These are phyloP conservation scores for Phalanger gymnotis DNA, from an alignment of 2,797 vertebrate genomes.

Conservation along the genomic window DNA sequence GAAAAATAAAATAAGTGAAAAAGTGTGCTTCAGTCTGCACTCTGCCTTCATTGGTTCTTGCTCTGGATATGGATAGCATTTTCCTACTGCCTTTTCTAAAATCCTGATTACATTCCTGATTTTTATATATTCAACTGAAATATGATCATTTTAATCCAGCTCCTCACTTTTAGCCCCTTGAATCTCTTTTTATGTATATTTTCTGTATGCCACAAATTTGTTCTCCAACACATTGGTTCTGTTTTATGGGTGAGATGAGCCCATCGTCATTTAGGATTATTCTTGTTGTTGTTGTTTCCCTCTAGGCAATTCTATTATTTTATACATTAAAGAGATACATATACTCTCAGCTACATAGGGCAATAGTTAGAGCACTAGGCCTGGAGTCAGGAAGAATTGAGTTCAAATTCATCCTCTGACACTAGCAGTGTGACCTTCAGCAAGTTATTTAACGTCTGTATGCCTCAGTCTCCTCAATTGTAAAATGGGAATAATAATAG, in stretches of 20 bases:
- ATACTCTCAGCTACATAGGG: background rate
- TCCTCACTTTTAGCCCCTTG: background rate
- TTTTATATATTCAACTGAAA: background rate
- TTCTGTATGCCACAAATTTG: background rate
- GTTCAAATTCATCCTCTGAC: background rate
- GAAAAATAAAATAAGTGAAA: no score
- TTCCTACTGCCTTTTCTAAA: background rate
- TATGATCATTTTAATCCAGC: background rate
- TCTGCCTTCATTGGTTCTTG: background rate
- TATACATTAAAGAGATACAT: background rate
- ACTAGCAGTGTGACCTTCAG: background rate
- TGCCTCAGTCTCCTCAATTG: background rate
- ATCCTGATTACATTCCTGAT: background rate
- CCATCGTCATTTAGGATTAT: background rate
- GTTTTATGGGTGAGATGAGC: background rate
- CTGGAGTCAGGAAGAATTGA: background rate
- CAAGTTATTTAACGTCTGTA: background rate
- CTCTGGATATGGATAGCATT: background rate
- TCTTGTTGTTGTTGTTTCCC: background rate
- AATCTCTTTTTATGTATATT: background rate
- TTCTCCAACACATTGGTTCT: background rate
- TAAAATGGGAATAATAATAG: background rate
- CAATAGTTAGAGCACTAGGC: background rate
- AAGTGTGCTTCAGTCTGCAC: background rate
- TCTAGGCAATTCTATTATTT: background rate